Base-by-base conservation (phyloP, 2,113 vertebrate genomes). In the Scophthalmus maximus region DNA sequence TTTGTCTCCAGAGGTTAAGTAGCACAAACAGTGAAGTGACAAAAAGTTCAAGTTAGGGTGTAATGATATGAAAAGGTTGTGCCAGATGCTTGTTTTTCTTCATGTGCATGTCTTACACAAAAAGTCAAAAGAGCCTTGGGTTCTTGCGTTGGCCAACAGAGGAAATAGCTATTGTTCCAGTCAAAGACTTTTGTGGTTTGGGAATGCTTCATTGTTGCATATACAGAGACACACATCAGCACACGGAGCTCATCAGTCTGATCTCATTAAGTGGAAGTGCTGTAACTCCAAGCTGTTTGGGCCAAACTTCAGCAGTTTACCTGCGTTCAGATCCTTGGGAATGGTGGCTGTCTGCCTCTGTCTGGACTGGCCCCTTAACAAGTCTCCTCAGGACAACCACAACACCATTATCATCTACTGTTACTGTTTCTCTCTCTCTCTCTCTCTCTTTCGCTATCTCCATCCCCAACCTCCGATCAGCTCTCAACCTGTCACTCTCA, bases 401-500 rank as follows among this genome's bases (percentile, higher is more conserved):
- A 78, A 77, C 83, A 78, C 84, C 86, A 85, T 87, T 86, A 86
- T 83, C 85, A 81, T 71, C 74, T 50, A 58, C 66, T 40, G 56
- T 44, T 73, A 68, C 88, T 81, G 79, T 79, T 78, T 73, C 70
- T 78, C 78, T 81, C 81, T 79, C 79, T 73, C 70, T 78, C 78
- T 86, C 72, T 58, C 68, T 52, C 60, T 58, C 76, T 64, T 34
- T 71, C 83, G 78, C 73, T 71, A 82, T 68, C 75, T 76, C 61
- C 18, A 8, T 79, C 56, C 76, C 79, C 66, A 69, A 66, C 23
- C 67, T 81, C 85, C 83, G 78, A 87, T 88, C 86, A 62, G 81
- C 94, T 95, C 94, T 92, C 89, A 87, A 94, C 92, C 95, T 97
- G 96, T 97, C 96, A 97, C 93, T 95, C 95, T 92, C 93, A 95